A percentile compares a stretch with the other conserved stretches of the same genome.
These are phyloP conservation scores for Drosophila orena DNA, from an alignment of 1,140 invertebrate genomes.

Conservation along the genomic window DNA sequence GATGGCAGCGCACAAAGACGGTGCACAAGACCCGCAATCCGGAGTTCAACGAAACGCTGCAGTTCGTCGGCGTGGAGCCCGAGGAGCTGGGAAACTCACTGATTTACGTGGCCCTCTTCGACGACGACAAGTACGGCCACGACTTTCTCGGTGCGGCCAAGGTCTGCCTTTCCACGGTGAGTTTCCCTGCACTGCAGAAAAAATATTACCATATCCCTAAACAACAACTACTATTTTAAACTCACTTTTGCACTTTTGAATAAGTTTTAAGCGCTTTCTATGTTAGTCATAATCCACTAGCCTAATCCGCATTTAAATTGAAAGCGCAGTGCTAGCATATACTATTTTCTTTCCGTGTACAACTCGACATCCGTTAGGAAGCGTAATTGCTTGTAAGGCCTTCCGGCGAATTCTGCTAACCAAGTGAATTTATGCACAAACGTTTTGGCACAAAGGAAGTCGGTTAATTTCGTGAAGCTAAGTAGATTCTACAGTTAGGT, in stretches of 20 bases:
- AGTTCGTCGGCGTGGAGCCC: conserved; percentile 92
- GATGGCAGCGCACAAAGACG: conserved; percentile 89
- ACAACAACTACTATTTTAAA: no score
- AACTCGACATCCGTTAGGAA: not conserved
- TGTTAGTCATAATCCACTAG: no score
- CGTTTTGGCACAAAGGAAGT: conserved; percentile 1
- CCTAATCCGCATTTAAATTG: not conserved
- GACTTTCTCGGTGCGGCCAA: conserved; percentile 93
- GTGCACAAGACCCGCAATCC: conserved; percentile 96
- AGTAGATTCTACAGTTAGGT: not conserved
- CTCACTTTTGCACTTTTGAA: not conserved
- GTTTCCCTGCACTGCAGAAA: conserved; percentile 13
- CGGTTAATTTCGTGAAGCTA: not conserved
- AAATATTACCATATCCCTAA: not conserved
- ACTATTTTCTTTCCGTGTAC: not conserved
- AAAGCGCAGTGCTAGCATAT: not conserved
- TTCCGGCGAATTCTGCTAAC: not conserved
- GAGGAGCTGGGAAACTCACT: conserved; percentile 89
- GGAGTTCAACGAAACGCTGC: conserved; percentile 96
- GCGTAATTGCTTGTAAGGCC: conserved; percentile 4
- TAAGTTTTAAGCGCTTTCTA: no score
- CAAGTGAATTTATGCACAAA: conserved; percentile 7
- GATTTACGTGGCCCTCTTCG: conserved; percentile 90
- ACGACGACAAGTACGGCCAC: conserved; percentile 94
- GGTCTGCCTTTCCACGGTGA: conserved; percentile 86